Conservation (phyloP, 1,140 invertebrate genomes). For the Cyphomyrmex costatus region DNA sequence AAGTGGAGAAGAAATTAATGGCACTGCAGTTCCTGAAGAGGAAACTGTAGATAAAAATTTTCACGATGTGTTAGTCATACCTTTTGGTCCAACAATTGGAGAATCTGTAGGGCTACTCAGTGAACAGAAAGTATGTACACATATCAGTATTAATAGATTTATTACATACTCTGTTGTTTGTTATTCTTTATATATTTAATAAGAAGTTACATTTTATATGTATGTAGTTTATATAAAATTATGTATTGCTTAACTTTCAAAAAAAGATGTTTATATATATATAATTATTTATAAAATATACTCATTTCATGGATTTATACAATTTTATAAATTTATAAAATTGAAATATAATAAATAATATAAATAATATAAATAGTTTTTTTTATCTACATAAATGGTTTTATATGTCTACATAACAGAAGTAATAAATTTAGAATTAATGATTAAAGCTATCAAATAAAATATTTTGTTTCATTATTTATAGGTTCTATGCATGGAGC, state of each 20-base stretch:
- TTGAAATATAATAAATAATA: background rate
- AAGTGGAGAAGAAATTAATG: constrained; percentile 82
- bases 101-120: constrained; percentile 91
- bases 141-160: constrained; percentile 1
- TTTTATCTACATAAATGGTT: no score
- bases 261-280: constrained; percentile 9
- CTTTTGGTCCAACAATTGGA: constrained; percentile 87
- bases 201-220: background rate
- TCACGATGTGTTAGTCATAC: constrained; percentile 90
- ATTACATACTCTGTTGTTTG: background rate
- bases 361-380: background rate
- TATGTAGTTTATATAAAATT: background rate
- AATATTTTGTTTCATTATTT: constrained; percentile 30
- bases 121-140: constrained; percentile 89
- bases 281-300: background rate
- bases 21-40: constrained; percentile 80
- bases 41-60: constrained; percentile 80
- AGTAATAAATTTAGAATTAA: background rate
- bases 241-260: constrained; percentile 7
- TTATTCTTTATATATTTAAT: background rate
- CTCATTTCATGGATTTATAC: background rate
- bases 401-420: background rate
- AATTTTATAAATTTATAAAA: background rate
- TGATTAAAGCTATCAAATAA: background rate
- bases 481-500: constrained; percentile 86